Evolutionary conservation across 2,888 invertebrate genomes (phyloP).

Genomic region (Eudasyphora cyanicolor): DNA sequence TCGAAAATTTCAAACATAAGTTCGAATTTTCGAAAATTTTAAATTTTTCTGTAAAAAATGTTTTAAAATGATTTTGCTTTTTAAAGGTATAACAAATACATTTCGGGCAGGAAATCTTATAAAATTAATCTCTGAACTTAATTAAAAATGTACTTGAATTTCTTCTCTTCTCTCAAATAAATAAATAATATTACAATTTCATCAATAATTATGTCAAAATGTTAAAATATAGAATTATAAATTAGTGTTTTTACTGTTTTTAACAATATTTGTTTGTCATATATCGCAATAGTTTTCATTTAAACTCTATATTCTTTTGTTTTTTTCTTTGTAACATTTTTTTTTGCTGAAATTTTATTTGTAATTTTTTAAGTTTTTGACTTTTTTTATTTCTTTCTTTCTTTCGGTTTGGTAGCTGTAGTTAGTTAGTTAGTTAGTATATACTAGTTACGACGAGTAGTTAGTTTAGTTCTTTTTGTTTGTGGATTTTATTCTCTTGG

Average conservation of each 20-base stretch:
- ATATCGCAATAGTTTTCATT: constrained; percentile 47
- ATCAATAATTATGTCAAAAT: constrained; percentile 2
- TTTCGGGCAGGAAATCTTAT: too few relatives aligned
- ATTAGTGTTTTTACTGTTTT: constrained; percentile 38
- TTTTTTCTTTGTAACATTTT: constrained; percentile 12
- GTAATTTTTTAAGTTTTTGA: not conserved
- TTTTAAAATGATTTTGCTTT: too few relatives aligned
- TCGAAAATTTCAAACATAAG: constrained; percentile 14
- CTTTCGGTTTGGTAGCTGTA: constrained; percentile 27
- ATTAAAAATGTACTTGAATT: constrained; percentile 44
- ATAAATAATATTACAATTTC: constrained; percentile 20
- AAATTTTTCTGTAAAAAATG: not conserved
- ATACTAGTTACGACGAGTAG: too few relatives aligned
- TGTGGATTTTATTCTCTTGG: constrained; percentile 42
- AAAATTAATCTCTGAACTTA: too few relatives aligned
- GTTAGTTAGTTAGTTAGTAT: too few relatives aligned
- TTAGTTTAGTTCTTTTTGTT: constrained; percentile 1
- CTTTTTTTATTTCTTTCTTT: constrained; percentile 1
- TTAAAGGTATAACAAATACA: too few relatives aligned
- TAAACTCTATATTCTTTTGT: not conserved
- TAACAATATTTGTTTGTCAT: constrained; percentile 37
- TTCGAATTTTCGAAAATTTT: constrained; percentile 42
- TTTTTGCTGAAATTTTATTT: not conserved
- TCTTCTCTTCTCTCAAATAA: not conserved
- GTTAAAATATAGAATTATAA: constrained; percentile 38